Evolutionary conservation across 23 tunicate genomes (phyloP).

Genomic region (Botrylloides violaceus): DNA sequence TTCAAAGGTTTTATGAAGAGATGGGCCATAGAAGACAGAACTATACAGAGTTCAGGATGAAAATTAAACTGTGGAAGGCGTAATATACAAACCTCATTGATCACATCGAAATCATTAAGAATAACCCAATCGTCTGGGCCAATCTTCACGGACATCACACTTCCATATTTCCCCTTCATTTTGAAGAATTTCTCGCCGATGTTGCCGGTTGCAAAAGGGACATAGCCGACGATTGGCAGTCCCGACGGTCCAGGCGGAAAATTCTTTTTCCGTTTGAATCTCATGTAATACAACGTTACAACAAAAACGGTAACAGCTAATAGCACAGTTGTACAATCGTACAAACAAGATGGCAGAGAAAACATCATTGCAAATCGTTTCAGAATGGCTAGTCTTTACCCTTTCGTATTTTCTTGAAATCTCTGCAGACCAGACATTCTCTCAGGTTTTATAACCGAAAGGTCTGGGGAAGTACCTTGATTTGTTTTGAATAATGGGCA

Average conservation of each 20-base stretch:
- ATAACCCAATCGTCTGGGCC: background rate
- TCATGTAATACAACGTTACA: background rate
- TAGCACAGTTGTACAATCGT: background rate
- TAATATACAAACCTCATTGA: background rate
- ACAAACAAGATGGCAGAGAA: too few relatives aligned
- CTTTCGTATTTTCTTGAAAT: too few relatives aligned
- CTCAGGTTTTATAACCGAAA: too few relatives aligned
- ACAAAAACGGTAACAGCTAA: background rate
- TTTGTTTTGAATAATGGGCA: too few relatives aligned
- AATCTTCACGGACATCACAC: background rate
- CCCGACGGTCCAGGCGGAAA: conserved; percentile 10
- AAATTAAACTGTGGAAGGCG: background rate
- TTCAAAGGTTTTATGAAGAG: too few relatives aligned
- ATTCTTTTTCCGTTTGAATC: background rate
- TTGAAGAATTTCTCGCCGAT: background rate
- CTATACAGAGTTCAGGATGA: too few relatives aligned
- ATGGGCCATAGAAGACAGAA: too few relatives aligned
- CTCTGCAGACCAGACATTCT: too few relatives aligned
- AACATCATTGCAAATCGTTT: too few relatives aligned
- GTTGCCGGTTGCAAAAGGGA: background rate
- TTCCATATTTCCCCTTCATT: background rate
- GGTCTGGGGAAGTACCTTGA: too few relatives aligned
- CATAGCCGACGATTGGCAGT: background rate
- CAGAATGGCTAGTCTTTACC: too few relatives aligned
- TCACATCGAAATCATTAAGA: background rate